Base-by-base conservation (phyloP, 2,888 invertebrate genomes). In the Stegophylla sp. region DNA sequence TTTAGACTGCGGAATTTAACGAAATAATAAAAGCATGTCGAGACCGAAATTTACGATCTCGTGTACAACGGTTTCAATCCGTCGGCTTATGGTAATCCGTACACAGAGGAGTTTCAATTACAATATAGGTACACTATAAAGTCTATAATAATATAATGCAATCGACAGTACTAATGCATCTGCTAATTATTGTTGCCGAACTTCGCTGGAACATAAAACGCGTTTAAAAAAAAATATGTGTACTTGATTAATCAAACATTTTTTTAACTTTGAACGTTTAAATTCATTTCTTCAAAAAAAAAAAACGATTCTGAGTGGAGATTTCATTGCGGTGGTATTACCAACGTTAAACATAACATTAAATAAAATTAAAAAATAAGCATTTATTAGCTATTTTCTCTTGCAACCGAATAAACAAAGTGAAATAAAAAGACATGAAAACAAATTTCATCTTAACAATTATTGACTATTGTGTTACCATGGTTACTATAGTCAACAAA, bases 1-100 rank as follows among this genome's bases (percentile, higher is more conserved):
- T 74, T 74, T 74, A 63, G 63, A 51, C 63, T 13, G 63, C 63
- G 5, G 63, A 74, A 34, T 67, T 67, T 67, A 67, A 77, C 59
- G 45, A 67, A 28, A 26, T 34, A 28, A 26, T 34, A 45, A 23
- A 66, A 76, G 34, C 41, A 26, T 56, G 67, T 48, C 15, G 67
- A 48, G 67, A 56, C 67, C 26, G 20, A 67, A 67, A 77, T 77
- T 69, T 67, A 67, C 34, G 56, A 69, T 61, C 43, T 53, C 56
- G 43, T n/a, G 26, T 13, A 51, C 34, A 63, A 23, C n/a, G 34
- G 20, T 63, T 59, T 74, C 74, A 15, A 63, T 74, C 48, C 48
- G 10, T 26, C 20, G 61, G 28, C 48, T 74, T 63, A 28, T 45
- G 20, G 43, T 73, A 73, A 73, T 73, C 56, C 28, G 15, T 1